A percentile compares a stretch with the other conserved stretches of the same genome.
These are phyloP conservation scores for Thaumatotibia leucotreta DNA, from an alignment of 1,140 invertebrate species.

Conservation along the genomic window DNA sequence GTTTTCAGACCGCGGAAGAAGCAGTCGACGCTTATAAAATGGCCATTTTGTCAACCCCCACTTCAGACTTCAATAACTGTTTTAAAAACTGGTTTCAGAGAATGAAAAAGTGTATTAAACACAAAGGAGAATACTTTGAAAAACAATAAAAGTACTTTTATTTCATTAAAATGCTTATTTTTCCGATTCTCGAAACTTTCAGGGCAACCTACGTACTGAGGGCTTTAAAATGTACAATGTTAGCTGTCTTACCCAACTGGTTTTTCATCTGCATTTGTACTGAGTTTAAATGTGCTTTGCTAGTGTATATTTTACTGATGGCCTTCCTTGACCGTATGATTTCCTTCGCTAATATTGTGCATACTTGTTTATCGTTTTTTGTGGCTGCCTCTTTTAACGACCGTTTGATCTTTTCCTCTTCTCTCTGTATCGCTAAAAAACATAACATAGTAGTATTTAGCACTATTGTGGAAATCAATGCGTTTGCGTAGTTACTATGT, in stretches of 20 bases:
- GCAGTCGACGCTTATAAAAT: no score
- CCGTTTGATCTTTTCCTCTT: conserved; percentile 97
- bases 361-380: conserved; percentile 96
- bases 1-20: no score
- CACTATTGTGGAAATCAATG: background rate
- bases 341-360: conserved; percentile 96
- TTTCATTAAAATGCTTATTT: no score
- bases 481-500: background rate
- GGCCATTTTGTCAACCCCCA: no score
- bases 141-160: no score
- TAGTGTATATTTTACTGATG: conserved; percentile 93
- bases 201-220: no score
- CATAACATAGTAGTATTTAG: background rate
- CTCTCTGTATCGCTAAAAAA: conserved; percentile 90
- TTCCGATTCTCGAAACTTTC: no score
- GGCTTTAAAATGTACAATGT: background rate
- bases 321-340: conserved; percentile 94
- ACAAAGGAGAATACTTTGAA: no score
- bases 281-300: conserved; percentile 98
- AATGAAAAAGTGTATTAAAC: no score
- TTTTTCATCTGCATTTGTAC: conserved; percentile 99
- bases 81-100: no score
- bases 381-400: conserved; percentile 97
- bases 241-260: conserved; percentile 85
- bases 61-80: no score